Evolutionary conservation across 2,888 invertebrate genomes (phyloP), one percentile per base, ranked within the genome.

Genomic region (Unio delphinus): DNA sequence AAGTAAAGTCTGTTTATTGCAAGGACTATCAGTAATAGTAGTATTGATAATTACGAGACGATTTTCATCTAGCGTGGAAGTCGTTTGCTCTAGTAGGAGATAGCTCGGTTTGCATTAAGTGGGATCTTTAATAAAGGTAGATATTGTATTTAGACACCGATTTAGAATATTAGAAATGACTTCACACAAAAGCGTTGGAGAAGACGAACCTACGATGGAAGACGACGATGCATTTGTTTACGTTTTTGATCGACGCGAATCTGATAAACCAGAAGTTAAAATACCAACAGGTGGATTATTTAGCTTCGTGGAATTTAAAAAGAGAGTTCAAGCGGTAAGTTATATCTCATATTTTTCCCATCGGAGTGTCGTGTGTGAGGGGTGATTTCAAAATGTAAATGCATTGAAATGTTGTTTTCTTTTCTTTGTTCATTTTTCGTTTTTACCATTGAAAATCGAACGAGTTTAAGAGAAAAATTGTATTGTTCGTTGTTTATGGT

Each of bases 161-260:
- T 45, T 1, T 11, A 45, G 11, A 45, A 45, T 45, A 11, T 11
- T 7, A 64, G 82, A 83, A 69, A 85, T 86, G 84, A 83, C 83
- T 75, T 74, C 85, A 72, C 75, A 75, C 75, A 80, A 70, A 59
- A 66, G 70, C 55, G 73, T 70, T 62, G 69, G 61, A 55, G 71
- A 62, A 60, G 56, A 61, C 34, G 66, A 66, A 11, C 63, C 69
- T 28, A 57, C 77, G 61, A 70, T 74, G 15, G 85, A 84, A n/a
- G 83, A 83, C 5, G 84, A 85, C 30, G 83, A 86, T 77, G 80
- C 80, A 55, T 86, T 83, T 81, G 85, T 87, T 69, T 88, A 80
- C 74, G 78, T 88, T 30, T 87, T 75, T 79, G 88, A 88, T 73
- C 81, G 88, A n/a, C 73, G 88, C 68, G 76, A 80, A 55, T 81